These are phyloP conservation scores for Lepus oiostolus DNA, from an alignment of 2,797 vertebrate species.

Conservation along the genomic window DNA sequence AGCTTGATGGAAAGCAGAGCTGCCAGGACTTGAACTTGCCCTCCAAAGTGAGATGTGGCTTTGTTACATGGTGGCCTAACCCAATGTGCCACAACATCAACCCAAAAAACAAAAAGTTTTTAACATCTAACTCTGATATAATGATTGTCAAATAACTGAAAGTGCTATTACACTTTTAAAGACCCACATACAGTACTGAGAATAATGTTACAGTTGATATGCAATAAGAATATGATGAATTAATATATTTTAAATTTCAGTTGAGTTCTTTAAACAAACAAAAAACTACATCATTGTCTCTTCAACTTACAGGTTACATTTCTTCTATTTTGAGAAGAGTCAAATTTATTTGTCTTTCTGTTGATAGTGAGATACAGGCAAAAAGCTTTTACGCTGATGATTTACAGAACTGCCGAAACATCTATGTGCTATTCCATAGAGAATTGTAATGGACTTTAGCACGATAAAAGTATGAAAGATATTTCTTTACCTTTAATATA, in stretches of 20 bases:
- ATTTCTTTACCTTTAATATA: not conserved
- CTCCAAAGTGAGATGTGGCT: no score
- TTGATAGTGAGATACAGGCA: not conserved
- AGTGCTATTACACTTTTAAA: not conserved
- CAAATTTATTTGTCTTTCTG: slow-evolving; percentile 33
- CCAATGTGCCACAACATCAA: no score
- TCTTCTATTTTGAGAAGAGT: not conserved
- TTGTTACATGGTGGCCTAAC: no score
- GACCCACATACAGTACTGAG: not conserved
- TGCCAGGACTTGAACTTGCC: no score
- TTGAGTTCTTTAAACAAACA: slow-evolving; percentile 31
- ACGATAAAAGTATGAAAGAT: not conserved
- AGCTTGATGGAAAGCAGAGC: no score
- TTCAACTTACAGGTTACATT: not conserved
- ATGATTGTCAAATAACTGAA: not conserved
- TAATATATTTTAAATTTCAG: slow-evolving; percentile 29
- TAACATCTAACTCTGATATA: not conserved
- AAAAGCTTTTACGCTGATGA: slow-evolving; percentile 43
- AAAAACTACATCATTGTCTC: not conserved
- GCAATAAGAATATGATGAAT: slow-evolving; percentile 7
- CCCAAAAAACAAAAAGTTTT: not conserved
- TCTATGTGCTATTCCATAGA: not conserved
- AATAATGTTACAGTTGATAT: not conserved
- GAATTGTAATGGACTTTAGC: not conserved
- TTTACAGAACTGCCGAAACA: slow-evolving; percentile 32